A percentile compares a stretch with the other conserved stretches of the same genome.
phyloP scores from a whole-genome alignment of 37 sponge, comb jelly and placozoan genomes.

The Aphrocallistes beatrix region DNA sequence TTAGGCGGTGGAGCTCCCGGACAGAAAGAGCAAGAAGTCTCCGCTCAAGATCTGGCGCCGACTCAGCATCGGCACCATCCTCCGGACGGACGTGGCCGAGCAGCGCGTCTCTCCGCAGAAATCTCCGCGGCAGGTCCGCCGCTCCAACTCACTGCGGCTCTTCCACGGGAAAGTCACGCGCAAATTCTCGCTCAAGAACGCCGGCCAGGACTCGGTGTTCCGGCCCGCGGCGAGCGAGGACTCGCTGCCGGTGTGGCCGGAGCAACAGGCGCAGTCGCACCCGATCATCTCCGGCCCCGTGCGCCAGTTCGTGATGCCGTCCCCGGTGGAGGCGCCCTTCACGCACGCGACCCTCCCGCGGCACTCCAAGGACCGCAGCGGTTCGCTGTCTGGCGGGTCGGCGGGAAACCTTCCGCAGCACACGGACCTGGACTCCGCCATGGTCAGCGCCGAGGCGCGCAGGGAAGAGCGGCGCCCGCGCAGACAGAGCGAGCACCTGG shows the following conservation, averaged over 20 bases:
- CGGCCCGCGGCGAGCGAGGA: not conserved
- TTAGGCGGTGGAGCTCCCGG: not conserved
- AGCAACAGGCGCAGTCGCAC: not conserved
- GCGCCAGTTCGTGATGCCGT: not conserved
- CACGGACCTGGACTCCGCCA: not conserved
- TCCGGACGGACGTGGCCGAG: not conserved
- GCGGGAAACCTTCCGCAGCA: not conserved
- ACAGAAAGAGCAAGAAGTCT: not conserved
- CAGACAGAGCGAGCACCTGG: not conserved
- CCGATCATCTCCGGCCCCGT: not conserved
- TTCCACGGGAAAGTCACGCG: not conserved
- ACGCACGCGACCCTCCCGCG: not conserved
- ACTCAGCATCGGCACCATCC: not conserved
- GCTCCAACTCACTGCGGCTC: not conserved
- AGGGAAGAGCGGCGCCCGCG: not conserved
- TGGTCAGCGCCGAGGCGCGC: not conserved
- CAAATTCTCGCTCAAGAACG: not conserved
- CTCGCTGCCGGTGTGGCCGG: no score
- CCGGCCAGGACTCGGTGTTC: not conserved
- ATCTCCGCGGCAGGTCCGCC: not conserved
- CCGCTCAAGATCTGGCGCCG: not conserved
- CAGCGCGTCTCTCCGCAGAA: not conserved
- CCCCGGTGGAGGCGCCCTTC: not conserved
- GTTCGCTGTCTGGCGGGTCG: not conserved
- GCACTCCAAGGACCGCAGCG: not conserved